Evolutionary conservation across 1,140 invertebrate genomes (phyloP).

Genomic region (Lepidurus arcticus): DNA sequence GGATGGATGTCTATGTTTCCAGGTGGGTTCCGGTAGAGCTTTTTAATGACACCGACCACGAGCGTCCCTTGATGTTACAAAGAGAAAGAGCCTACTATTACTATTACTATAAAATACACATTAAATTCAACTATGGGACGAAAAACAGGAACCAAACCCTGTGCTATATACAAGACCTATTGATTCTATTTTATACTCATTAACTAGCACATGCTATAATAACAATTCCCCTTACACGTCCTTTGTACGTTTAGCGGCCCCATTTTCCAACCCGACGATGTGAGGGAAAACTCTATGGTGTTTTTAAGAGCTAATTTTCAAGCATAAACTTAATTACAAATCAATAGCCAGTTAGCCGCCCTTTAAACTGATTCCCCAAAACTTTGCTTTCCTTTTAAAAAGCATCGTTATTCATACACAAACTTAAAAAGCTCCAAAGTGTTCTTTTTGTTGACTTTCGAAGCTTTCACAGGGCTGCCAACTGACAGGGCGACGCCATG

Average conservation of each 20-base stretch:
- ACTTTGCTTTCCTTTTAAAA: no score
- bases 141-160: neutral
- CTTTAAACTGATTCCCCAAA: no score
- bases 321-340: neutral
- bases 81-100: neutral
- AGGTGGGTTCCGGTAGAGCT: neutral
- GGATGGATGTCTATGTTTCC: neutral
- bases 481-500: no score
- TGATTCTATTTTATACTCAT: neutral
- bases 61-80: neutral
- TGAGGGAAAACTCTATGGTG: neutral
- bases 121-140: neutral
- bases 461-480: no score
- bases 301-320: neutral
- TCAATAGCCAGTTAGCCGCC: no score
- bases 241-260: constrained; percentile 1
- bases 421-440: no score
- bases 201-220: neutral
- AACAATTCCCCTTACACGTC: neutral
- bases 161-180: neutral
- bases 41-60: constrained; percentile 7
- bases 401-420: no score
- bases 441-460: no score
- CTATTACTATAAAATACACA: constrained; percentile 6
- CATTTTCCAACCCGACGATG: neutral